Base-by-base conservation (phyloP, 2,888 invertebrate genomes). In the Stenchaetothrips biformis region DNA sequence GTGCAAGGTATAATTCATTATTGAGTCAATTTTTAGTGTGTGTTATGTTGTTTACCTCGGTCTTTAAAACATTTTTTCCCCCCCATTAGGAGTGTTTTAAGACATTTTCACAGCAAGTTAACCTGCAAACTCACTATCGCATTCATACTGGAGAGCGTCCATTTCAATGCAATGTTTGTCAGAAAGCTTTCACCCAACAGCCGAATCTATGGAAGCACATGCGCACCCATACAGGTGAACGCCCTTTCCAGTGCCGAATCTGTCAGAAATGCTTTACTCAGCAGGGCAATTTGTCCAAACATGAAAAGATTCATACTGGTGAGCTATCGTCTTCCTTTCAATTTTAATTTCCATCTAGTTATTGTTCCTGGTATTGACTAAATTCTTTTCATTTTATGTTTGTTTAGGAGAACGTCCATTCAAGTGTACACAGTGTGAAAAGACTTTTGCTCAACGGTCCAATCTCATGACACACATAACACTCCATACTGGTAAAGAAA, bases 161-260 rank as follows among this genome's bases (percentile, higher is more conserved):
- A 7, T 85, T 84, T 80, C 83, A 83, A 16, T 85, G 85, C 81
- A 83, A 84, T 74, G 83, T 85, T 74, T 86, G 86, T 80, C 82
- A 83, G 77, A 85, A 85, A 80, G 82, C 84, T 25, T 85, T 85
- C 81, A 84, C 85, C 6, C 85, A 85, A 62, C 85, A 85, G 83
- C 84, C 85, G 8, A 85, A 85, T 81, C 81, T 85, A 47, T 85
- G 84, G 83, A 86, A 85, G 79, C 86, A 86, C 80, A 82, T 85
- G 37, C 83, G 85, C 37, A 85, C 85, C 18, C 86, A 85, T 82
- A 85, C 85, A 21, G 86, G 86, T 82, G 83, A 84, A 78, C 83
- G 81, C 82, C 84, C 84, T n/a, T 84, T 83, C 80, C 80, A 81
- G 8, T 84, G 84, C 80, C 77, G 81, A 13, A 79, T 82, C 2